Percentiles rank a stretch among this genome's conserved stretches.
Conservation (phyloP, 2,888 invertebrate genomes). For the Rhingia campestris region DNA sequence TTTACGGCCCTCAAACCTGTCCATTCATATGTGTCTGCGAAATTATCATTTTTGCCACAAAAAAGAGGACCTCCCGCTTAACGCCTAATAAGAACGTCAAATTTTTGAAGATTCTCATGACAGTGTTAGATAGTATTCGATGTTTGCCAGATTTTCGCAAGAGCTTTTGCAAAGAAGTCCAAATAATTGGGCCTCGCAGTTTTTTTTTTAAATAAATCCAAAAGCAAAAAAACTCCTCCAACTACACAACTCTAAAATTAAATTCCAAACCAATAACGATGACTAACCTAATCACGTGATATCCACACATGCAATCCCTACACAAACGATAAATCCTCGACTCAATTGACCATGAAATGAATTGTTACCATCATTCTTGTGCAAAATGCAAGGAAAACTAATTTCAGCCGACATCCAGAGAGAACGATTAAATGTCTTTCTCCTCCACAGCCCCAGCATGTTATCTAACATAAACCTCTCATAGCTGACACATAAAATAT, state of each 20-base stretch:
- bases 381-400: constrained; percentile 56
- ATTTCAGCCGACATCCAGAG: constrained; percentile 48
- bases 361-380: constrained; percentile 44
- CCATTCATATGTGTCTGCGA: too few species aligned
- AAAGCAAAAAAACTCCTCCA: too few species aligned
- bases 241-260: neutral
- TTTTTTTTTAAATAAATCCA: too few species aligned
- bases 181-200: too few species aligned
- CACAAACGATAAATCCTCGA: constrained; percentile 42
- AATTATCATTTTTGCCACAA: too few species aligned
- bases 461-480: constrained; percentile 40
- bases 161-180: too few species aligned
- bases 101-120: too few species aligned
- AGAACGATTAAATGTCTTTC: neutral
- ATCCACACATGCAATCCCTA: neutral
- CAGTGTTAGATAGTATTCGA: too few species aligned
- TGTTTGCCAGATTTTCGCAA: too few species aligned
- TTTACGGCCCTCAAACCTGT: too few species aligned
- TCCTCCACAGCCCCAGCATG: neutral
- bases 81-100: too few species aligned
- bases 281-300: neutral
- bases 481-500: constrained; percentile 64
- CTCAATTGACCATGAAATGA: constrained; percentile 67
- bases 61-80: too few species aligned
- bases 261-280: neutral